phyloP scores from a whole-genome alignment of 1,140 invertebrate species.

The Drosophila tristis region DNA sequence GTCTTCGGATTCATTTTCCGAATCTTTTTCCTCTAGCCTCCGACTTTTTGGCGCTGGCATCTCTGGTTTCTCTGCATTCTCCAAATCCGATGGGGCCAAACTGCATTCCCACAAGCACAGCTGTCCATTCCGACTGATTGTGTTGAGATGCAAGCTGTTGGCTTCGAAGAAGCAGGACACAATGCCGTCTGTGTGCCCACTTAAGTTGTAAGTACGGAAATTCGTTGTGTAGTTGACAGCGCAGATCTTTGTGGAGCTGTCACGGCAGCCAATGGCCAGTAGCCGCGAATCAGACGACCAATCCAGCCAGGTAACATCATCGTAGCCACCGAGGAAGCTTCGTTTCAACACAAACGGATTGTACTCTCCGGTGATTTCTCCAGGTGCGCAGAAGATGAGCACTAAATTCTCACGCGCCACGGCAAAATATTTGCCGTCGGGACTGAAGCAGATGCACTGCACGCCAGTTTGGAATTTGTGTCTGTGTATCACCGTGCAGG shows the following conservation, averaged over 20 bases:
- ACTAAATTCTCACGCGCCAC: constrained; percentile 94
- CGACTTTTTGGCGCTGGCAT: constrained; percentile 72
- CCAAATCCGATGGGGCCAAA: constrained; percentile 85
- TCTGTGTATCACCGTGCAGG: constrained; percentile 92
- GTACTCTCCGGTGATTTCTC: constrained; percentile 90
- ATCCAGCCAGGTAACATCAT: constrained; percentile 93
- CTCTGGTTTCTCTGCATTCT: constrained; percentile 84
- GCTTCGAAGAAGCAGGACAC: constrained; percentile 95
- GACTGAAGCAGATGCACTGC: constrained; percentile 94
- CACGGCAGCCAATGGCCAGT: constrained; percentile 93
- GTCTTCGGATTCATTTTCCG: constrained; percentile 86
- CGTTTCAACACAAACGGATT: constrained; percentile 95
- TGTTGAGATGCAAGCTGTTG: constrained; percentile 92
- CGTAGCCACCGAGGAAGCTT: constrained; percentile 91
- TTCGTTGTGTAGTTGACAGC: constrained; percentile 90
- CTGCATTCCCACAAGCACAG: constrained; percentile 95
- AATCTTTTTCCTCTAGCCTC: constrained; percentile 9
- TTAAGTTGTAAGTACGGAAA: constrained; percentile 89
- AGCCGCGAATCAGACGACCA: constrained; percentile 97
- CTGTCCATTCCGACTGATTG: constrained; percentile 89
- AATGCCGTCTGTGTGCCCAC: constrained; percentile 92
- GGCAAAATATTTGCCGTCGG: constrained; percentile 96
- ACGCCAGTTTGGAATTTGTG: constrained; percentile 93
- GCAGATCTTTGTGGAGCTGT: constrained; percentile 93
- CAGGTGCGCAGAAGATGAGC: constrained; percentile 94